phyloP scores from a whole-genome alignment of 2,888 invertebrate species.

The Dryococelus australis region DNA sequence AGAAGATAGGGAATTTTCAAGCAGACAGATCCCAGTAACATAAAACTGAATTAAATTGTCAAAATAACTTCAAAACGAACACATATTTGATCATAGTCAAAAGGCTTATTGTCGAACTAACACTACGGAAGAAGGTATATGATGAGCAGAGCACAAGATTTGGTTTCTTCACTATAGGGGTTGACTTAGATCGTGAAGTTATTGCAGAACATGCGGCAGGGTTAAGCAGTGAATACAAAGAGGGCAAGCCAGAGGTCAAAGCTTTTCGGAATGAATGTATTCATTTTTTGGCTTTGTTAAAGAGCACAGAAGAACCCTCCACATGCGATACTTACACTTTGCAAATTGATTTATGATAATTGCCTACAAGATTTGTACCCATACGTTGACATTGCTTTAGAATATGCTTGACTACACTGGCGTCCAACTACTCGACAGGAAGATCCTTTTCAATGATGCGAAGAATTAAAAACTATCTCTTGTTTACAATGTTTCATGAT shows the following conservation, averaged over 20 bases:
- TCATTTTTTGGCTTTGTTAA: no score
- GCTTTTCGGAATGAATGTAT: no score
- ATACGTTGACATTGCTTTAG: no score
- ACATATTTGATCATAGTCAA: background rate
- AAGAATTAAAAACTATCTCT: conserved; percentile 23
- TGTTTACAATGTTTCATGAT: background rate
- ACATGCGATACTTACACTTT: background rate
- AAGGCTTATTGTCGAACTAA: background rate
- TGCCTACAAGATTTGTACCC: background rate
- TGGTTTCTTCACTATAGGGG: background rate
- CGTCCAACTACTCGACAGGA: background rate
- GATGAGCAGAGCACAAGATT: background rate
- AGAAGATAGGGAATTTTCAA: background rate
- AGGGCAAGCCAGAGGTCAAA: no score
- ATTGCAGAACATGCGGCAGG: no score
- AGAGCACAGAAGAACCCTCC: no score
- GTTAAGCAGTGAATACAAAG: no score
- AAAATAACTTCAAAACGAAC: conserved; percentile 13
- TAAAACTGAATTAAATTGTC: background rate
- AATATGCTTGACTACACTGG: background rate
- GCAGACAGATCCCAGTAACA: background rate
- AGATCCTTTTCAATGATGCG: conserved; percentile 2
- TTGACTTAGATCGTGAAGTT: no score
- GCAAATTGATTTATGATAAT: conserved; percentile 4
- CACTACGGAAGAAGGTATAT: background rate